These are phyloP conservation scores for Brachyistius frenatus DNA, from an alignment of 2,113 vertebrate genomes.

Conservation along the genomic window DNA sequence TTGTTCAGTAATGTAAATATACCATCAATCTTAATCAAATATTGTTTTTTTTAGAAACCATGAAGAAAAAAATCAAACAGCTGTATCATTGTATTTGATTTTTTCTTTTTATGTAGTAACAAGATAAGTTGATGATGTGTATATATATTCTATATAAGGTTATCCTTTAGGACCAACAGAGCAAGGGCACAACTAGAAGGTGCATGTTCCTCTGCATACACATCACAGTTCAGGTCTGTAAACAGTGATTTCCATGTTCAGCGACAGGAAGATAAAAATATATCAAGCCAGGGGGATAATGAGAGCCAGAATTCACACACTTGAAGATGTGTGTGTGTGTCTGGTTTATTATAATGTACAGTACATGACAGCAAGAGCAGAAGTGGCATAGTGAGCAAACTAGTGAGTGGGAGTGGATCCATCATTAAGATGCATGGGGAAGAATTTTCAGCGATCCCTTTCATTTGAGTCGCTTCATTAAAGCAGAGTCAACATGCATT, in stretches of 20 bases:
- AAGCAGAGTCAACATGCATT: conserved; percentile 78
- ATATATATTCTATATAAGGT: too few species aligned
- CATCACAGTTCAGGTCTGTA: neutral
- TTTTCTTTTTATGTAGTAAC: too few species aligned
- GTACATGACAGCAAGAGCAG: conserved; percentile 3
- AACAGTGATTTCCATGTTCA: neutral
- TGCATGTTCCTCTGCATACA: neutral
- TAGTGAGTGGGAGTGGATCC: conserved; percentile 42
- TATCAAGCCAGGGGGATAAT: conserved; percentile 43
- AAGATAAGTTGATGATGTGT: too few species aligned
- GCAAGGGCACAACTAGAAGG: too few species aligned
- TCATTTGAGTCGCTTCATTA: conserved; percentile 78
- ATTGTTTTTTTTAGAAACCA: too few species aligned
- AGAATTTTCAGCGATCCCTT: conserved; percentile 58
- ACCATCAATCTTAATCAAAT: too few species aligned
- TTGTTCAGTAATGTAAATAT: too few species aligned
- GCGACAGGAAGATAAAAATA: conserved; percentile 31
- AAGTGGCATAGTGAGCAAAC: conserved; percentile 16
- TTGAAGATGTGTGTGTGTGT: conserved; percentile 15
- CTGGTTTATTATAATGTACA: conserved; percentile 27
- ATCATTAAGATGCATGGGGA: conserved; percentile 76
- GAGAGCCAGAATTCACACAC: conserved; percentile 20
- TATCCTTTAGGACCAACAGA: too few species aligned
- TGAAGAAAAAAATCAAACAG: too few species aligned
- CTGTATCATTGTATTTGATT: too few species aligned